Evolutionary conservation across 2,113 vertebrate genomes (phyloP).

Genomic region (Mustela lutreola): DNA sequence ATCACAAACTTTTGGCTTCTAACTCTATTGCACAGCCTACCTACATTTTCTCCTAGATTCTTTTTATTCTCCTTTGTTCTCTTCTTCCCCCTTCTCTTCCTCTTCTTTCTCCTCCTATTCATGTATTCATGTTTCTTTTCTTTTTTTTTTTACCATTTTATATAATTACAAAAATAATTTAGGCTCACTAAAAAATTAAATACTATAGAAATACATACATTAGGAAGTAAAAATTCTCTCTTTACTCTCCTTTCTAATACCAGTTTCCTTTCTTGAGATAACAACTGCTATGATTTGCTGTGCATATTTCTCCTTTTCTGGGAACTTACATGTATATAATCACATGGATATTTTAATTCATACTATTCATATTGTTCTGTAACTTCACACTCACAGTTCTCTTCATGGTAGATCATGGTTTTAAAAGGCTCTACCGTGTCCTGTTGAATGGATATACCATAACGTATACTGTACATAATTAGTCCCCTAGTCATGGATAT

Average conservation of each 20-base stretch:
- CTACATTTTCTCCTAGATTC: background rate
- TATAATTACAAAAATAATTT: background rate
- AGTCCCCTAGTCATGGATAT: background rate
- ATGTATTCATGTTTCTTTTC: background rate
- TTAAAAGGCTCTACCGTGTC: background rate
- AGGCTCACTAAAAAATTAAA: background rate
- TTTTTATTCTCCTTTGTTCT: background rate
- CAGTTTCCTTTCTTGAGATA: background rate
- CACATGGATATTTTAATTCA: background rate
- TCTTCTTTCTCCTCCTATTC: background rate
- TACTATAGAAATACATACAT: background rate
- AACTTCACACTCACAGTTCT: background rate
- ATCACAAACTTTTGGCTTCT: background rate
- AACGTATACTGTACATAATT: slow-evolving; percentile 35
- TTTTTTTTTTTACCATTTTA: background rate
- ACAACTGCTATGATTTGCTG: background rate
- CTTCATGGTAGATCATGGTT: slow-evolving; percentile 2
- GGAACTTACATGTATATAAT: background rate
- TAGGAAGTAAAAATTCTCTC: background rate
- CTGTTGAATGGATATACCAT: background rate
- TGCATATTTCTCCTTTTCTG: background rate
- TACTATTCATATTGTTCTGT: slow-evolving; percentile 9
- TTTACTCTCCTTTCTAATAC: background rate
- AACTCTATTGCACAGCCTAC: background rate
- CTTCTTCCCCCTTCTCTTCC: background rate